phyloP scores from a whole-genome alignment of 1,140 invertebrate species.

The Zaprionus tsacasi region DNA sequence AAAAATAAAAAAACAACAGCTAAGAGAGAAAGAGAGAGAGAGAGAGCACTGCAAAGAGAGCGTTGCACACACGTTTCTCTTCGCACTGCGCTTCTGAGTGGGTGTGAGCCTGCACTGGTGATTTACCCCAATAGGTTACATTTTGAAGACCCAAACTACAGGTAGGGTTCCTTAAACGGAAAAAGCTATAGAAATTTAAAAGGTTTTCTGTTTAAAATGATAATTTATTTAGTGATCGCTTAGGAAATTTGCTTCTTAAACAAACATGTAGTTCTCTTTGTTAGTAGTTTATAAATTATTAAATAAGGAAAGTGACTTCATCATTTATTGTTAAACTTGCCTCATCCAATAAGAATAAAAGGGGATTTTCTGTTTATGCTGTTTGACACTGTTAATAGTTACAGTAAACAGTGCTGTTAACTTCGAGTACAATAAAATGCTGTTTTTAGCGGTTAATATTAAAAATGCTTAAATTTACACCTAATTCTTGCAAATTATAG shows the following conservation, averaged over 20 bases:
- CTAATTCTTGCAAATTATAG: too few relatives aligned
- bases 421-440: too few relatives aligned
- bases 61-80: conserved; percentile 39
- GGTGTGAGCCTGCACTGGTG: conserved; percentile 33
- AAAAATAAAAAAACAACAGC: conserved; percentile 11
- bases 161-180: too few relatives aligned
- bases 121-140: conserved; percentile 29
- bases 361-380: conserved; percentile 8
- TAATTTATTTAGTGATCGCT: too few relatives aligned
- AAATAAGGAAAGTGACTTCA: background rate
- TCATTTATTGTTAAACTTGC: background rate
- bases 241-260: too few relatives aligned
- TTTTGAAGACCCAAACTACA: background rate
- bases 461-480: too few relatives aligned
- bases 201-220: background rate
- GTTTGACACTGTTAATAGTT: too few relatives aligned
- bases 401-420: too few relatives aligned
- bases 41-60: conserved; percentile 37
- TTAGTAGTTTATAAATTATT: background rate
- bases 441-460: too few relatives aligned
- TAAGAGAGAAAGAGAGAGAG: background rate
- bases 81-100: conserved; percentile 4
- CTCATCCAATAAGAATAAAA: background rate
- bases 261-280: too few relatives aligned
- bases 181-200: background rate